Evolutionary conservation across 2,113 vertebrate species (phyloP).

Genomic region (Herpetotheres cachinnans): DNA sequence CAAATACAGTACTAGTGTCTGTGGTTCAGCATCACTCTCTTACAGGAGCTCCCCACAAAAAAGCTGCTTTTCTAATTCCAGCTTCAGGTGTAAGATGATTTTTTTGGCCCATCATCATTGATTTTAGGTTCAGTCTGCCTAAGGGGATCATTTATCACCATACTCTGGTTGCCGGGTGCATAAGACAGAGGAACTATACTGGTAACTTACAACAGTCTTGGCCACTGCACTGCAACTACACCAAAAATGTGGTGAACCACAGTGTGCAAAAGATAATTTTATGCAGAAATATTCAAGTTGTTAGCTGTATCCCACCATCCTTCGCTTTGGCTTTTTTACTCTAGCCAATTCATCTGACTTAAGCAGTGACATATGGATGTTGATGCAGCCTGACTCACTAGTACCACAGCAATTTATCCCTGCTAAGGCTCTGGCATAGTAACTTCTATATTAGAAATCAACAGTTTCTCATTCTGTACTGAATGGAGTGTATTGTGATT

Average conservation of each 20-base stretch:
- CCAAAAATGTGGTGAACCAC: not conserved
- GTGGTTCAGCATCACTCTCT: not conserved
- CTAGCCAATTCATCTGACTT: not conserved
- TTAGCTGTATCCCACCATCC: not conserved
- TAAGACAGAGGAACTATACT: not conserved
- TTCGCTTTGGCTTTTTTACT: not conserved
- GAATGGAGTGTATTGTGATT: not conserved
- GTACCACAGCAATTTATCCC: not conserved
- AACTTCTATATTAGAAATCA: not conserved
- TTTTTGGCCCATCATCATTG: not conserved
- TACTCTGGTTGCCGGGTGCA: not conserved
- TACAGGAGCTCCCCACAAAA: not conserved
- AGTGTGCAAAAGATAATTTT: not conserved
- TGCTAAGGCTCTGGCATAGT: not conserved
- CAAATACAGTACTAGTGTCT: not conserved
- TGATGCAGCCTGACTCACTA: not conserved
- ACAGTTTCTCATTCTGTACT: not conserved
- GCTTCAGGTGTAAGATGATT: not conserved
- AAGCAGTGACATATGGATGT: not conserved
- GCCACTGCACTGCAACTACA: not conserved
- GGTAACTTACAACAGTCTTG: not conserved
- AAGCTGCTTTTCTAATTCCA: not conserved
- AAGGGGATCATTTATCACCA: not conserved
- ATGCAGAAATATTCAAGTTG: not conserved
- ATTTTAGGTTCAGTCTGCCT: not conserved